Conservation (phyloP, 2,888 invertebrate species). For the Pollenia labialis region DNA sequence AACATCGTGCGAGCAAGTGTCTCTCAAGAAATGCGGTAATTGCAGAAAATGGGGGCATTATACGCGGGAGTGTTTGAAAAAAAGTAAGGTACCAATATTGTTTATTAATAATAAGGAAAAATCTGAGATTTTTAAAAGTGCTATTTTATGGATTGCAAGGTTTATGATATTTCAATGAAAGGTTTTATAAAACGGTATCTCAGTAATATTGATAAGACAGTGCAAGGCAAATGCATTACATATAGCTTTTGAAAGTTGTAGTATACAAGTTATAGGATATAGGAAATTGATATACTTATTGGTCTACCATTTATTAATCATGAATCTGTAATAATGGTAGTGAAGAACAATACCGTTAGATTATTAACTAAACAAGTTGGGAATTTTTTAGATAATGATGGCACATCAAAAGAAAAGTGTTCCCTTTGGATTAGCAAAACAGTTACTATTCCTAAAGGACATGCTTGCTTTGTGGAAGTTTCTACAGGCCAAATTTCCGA, state of each 20-base stretch:
- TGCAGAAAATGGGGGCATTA: no score
- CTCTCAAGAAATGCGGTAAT: neutral
- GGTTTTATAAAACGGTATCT: constrained; percentile 4
- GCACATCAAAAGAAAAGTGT: neutral
- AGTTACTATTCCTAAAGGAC: neutral
- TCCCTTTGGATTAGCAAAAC: neutral
- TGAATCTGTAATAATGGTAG: neutral
- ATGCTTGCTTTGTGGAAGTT: constrained; percentile 5
- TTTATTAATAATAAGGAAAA: neutral
- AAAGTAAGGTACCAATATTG: constrained; percentile 7
- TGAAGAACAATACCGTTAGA: neutral
- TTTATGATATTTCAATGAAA: neutral
- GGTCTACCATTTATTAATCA: constrained; percentile 7
- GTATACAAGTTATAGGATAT: constrained; percentile 6
- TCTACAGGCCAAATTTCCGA: neutral
- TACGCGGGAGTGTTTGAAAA: no score
- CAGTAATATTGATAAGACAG: constrained; percentile 18
- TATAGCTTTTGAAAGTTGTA: neutral
- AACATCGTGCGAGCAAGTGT: neutral
- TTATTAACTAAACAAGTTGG: neutral
- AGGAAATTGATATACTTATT: constrained; percentile 7
- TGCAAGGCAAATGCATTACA: neutral
- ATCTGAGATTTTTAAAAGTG: neutral
- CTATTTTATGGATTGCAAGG: neutral
- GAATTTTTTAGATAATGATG: constrained; percentile 1